Conservation (phyloP, 2,888 invertebrate species). For the Protodeltote pygarga region DNA sequence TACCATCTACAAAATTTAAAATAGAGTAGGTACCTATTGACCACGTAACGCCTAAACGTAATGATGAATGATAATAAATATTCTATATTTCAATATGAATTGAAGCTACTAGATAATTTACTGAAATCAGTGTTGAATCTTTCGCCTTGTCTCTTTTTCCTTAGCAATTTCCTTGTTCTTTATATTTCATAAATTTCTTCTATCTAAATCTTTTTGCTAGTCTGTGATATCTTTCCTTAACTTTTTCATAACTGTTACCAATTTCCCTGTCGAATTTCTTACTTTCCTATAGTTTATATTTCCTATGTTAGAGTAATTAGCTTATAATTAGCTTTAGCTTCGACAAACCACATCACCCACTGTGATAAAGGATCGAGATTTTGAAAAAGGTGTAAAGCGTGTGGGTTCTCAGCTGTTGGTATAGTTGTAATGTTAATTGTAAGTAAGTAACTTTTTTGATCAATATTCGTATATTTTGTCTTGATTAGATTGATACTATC, state of each 20-base stretch:
- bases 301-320: slow-evolving; percentile 48
- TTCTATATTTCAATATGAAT: too few species aligned
- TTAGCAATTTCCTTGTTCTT: too few species aligned
- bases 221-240: not conserved
- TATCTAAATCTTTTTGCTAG: not conserved
- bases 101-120: too few species aligned
- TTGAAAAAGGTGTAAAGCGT: slow-evolving; percentile 65
- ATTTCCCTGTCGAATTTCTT: not conserved
- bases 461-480: slow-evolving; percentile 20
- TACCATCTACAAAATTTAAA: too few species aligned
- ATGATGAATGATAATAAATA: too few species aligned
- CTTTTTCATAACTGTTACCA: not conserved
- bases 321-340: slow-evolving; percentile 52
- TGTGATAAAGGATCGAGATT: slow-evolving; percentile 81
- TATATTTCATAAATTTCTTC: too few species aligned
- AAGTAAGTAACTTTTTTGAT: slow-evolving; percentile 44
- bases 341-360: slow-evolving; percentile 78
- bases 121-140: too few species aligned
- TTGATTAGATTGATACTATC: too few species aligned
- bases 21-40: too few species aligned
- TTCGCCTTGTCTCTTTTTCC: too few species aligned
- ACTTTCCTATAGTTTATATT: slow-evolving; percentile 24
- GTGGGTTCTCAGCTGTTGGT: slow-evolving; percentile 74
- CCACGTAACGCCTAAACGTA: too few species aligned
- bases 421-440: slow-evolving; percentile 57